A percentile compares a stretch with the other conserved stretches of the same genome.
phyloP scores from a whole-genome alignment of 2,797 vertebrate species.

The Lagorchestes hirsutus region DNA sequence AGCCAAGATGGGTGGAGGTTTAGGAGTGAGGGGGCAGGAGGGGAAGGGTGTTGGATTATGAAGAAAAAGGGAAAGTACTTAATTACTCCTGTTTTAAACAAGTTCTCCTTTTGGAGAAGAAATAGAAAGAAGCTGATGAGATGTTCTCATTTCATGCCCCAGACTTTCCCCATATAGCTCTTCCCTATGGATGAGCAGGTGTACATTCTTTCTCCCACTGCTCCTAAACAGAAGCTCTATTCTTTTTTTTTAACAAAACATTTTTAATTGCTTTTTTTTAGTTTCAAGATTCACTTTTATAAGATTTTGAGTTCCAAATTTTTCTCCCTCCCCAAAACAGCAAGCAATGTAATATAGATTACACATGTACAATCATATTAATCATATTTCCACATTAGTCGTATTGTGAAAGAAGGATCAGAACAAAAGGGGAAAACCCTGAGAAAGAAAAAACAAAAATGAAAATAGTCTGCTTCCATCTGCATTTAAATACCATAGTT shows the following conservation, averaged over 20 bases:
- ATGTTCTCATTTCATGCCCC: neutral
- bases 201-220: slow-evolving; percentile 10
- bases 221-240: slow-evolving; percentile 15
- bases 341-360: too few species aligned
- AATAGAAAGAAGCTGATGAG: neutral
- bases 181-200: neutral
- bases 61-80: neutral
- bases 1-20: neutral
- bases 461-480: too few species aligned
- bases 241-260: slow-evolving; percentile 27
- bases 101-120: neutral
- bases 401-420: too few species aligned
- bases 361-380: too few species aligned
- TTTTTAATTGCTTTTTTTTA: too few species aligned
- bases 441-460: too few species aligned
- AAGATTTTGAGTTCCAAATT: too few species aligned
- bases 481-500: too few species aligned
- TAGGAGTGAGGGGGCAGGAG: neutral
- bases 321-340: too few species aligned
- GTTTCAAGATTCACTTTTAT: too few species aligned
- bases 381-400: too few species aligned
- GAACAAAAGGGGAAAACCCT: too few species aligned
- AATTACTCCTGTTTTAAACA: neutral
- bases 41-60: neutral
- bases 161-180: neutral